A percentile compares a stretch with the other conserved stretches of the same genome.
phyloP scores from a whole-genome alignment of 2,113 vertebrate species.

The Vanacampus margaritifer region DNA sequence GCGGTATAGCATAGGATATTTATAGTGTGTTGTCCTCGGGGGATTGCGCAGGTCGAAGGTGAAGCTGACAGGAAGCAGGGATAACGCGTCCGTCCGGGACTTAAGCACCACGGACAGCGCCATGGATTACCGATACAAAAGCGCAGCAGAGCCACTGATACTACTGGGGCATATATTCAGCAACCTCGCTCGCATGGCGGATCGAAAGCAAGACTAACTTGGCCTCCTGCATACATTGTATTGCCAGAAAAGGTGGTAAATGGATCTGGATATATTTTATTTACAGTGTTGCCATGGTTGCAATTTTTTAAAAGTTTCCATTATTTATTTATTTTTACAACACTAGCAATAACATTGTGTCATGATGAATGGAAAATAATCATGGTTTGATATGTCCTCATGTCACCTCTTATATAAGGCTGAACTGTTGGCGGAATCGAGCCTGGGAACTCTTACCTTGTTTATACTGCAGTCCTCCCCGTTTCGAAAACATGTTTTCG shows the following conservation, averaged over 20 bases:
- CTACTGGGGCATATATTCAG: background rate
- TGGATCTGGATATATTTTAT: background rate
- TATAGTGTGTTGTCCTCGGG: background rate
- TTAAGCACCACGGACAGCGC: background rate
- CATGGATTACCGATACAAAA: slow-evolving; percentile 5
- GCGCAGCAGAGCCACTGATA: background rate
- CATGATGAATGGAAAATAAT: no score
- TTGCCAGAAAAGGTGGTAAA: background rate
- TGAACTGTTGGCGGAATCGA: no score
- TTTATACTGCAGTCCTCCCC: no score
- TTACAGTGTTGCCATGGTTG: background rate
- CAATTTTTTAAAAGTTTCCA: background rate
- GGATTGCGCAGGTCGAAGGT: background rate
- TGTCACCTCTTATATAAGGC: no score
- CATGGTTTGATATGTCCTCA: no score
- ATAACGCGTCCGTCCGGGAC: background rate
- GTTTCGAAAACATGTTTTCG: no score
- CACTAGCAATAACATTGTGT: background rate
- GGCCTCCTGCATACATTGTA: background rate
- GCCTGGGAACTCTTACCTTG: no score
- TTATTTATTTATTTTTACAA: background rate
- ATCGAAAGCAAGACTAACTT: background rate
- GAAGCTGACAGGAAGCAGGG: background rate
- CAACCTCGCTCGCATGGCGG: background rate
- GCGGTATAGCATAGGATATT: background rate